Evolutionary conservation across 2,113 vertebrate genomes (phyloP), one percentile per base, ranked within the genome.

Genomic region (Cynocephalus volans): DNA sequence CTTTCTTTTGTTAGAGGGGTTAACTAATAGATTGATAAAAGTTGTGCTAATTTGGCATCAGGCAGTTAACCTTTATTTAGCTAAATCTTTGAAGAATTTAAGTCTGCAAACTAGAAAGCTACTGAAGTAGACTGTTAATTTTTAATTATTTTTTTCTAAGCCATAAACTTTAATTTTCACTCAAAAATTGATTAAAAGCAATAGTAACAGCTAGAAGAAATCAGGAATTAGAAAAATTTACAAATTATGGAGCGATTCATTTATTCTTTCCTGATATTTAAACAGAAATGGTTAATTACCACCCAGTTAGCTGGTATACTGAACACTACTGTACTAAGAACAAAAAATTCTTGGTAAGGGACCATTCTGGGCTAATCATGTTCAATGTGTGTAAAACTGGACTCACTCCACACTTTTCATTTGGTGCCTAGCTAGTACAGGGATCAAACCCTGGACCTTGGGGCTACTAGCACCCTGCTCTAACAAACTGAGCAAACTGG

Each of bases 111-210:
- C 15, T 69, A 3, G 18, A 72, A 45, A 82, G 48, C 19, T 77
- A 75, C 48, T 81, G 24, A 85, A 81, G 19, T 14, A 64, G 50
- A 52, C 54, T n/a, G 31, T 48, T 82, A 26, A 21, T 64, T 76
- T 92, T 67, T 12, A 91, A 56, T 58, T 91, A 33, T 77, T 67
- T 80, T 86, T 91, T 86, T 83, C 73, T 88, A 95, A 93, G 58
- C 45, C 23, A 88, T 15, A 79, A 64, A 82, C 0, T 90, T 94
- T 86, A 45, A 95, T 77, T 73, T 93, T 79, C 72, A 95, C 73
- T 95, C 64, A 70, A 80, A 96, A 90, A 75, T 2, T 36, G 41
- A 93, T 28, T 72, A 88, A 84, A 88, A 92, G 36, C 21, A n/a
- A 54, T 8, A 96, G 50, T 1, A 76, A 76, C 14, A 86, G 33